Base-by-base conservation (phyloP, 2,888 invertebrate genomes). In the Torymus auratus region DNA sequence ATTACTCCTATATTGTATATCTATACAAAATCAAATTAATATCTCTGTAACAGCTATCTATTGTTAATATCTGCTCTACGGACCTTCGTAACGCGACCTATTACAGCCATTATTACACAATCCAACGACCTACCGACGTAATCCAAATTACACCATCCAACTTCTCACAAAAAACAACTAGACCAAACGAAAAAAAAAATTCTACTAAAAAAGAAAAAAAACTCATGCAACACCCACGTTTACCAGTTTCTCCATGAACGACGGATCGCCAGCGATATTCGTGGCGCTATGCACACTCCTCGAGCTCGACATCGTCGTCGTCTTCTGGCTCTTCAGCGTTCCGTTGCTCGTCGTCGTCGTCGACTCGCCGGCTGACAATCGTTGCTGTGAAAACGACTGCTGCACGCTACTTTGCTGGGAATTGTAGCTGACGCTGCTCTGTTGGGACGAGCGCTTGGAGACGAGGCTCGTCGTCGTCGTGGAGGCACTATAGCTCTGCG, bases 391-490 rank as follows among this genome's bases (percentile, higher is more conserved):
- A 72, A 85, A 87, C 17, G 70, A 73, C 52, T 78, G 78, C 13
- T 78, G 78, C 13, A 78, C 41, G 67, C 74, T 78, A 28, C 28
- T 28, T 7, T 28, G 28, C 68, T 82, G 82, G 41, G 82, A 79
- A 52, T 70, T 82, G 83, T 88, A 91, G 85, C 92, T 92, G 70
- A 91, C 88, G 83, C 92, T 91, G 86, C 93, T 94, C 87, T 93
- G 93, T 84, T 94, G 94, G 2, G 94, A 94, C 79, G 93, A 93
- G 81, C 93, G 91, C 84, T 94, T 94, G 53, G 94, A 94, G 82
- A 92, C 92, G 73, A 88, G 78, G 72, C 88, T 89, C 58, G 91
- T 89, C 83, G 92, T 88, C 60, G 91, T 89, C 15, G 89, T 84
- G n/a, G 28, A 28, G 7, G 88, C 86, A 65, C 92, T 92, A 83